These are phyloP conservation scores for Temnopleurus reevesii DNA, from an alignment of 53 echinoderm and acorn worm genomes.

Conservation along the genomic window DNA sequence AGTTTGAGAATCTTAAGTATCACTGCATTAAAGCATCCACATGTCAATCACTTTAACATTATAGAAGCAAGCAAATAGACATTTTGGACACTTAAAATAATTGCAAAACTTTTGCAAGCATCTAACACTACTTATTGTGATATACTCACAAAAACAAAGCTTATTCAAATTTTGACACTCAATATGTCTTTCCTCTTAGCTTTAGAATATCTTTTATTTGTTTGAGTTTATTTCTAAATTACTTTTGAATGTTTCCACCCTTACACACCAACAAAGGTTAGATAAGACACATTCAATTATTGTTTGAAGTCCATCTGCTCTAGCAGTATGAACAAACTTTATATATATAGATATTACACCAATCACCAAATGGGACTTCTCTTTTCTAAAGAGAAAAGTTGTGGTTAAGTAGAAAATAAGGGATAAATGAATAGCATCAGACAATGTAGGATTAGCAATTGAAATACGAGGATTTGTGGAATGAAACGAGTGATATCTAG, in stretches of 20 bases:
- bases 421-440: neutral
- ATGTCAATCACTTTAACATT: too few species aligned
- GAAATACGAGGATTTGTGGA: slow-evolving; percentile 21
- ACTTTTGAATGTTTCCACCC: neutral
- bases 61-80: too few species aligned
- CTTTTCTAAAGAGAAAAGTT: neutral
- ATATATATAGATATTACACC: neutral
- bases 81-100: too few species aligned
- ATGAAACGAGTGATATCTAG: neutral
- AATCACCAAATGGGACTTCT: neutral
- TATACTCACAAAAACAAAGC: too few species aligned
- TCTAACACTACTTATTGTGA: too few species aligned
- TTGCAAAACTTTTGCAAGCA: too few species aligned
- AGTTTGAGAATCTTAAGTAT: too few species aligned
- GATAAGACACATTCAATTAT: neutral
- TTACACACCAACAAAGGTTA: neutral
- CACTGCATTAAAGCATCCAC: too few species aligned
- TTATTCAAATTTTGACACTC: too few species aligned
- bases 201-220: too few species aligned
- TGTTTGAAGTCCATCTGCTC: neutral
- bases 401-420: neutral
- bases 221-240: neutral
- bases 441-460: slow-evolving; percentile 14
- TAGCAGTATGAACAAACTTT: neutral
- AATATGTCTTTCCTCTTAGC: too few species aligned